Evolutionary conservation across 2,888 invertebrate species (phyloP).

Genomic region (Argynnis bischoffii): DNA sequence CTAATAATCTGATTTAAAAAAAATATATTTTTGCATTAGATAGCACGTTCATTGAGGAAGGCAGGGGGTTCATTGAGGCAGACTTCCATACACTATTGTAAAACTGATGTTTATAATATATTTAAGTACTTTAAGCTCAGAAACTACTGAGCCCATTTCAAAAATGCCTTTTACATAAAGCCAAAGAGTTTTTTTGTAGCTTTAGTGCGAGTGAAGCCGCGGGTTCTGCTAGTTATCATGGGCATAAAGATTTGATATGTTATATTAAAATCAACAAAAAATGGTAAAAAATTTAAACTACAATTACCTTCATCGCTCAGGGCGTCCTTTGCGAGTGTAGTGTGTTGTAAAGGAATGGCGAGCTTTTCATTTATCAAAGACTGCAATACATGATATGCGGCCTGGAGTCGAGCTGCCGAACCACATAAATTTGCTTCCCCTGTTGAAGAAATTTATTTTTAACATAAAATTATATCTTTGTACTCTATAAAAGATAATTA

Average conservation of each 20-base stretch:
- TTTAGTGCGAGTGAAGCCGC: too few relatives aligned
- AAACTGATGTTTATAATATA: too few relatives aligned
- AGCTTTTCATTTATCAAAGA: slow-evolving; percentile 47
- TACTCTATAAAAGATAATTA: too few relatives aligned
- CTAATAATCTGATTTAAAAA: too few relatives aligned
- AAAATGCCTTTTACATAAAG: too few relatives aligned
- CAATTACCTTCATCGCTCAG: slow-evolving; percentile 72
- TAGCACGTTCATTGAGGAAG: too few relatives aligned
- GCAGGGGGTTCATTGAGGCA: too few relatives aligned
- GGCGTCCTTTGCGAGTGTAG: slow-evolving; percentile 74
- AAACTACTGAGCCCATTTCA: too few relatives aligned
- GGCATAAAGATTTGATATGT: neutral
- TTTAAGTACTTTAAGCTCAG: too few relatives aligned
- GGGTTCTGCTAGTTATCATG: neutral
- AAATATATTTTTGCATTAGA: too few relatives aligned
- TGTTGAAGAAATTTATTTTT: slow-evolving; percentile 44
- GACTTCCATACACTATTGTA: too few relatives aligned
- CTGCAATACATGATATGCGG: slow-evolving; percentile 72
- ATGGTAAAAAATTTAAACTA: neutral
- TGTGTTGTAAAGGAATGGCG: slow-evolving; percentile 55
- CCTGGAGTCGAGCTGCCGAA: slow-evolving; percentile 84
- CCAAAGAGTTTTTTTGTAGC: too few relatives aligned
- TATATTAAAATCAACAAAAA: neutral
- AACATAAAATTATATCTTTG: neutral
- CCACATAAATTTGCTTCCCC: slow-evolving; percentile 84